Base-by-base conservation (phyloP, 2,888 invertebrate genomes). In the Pycnomerus fuliginosus region DNA sequence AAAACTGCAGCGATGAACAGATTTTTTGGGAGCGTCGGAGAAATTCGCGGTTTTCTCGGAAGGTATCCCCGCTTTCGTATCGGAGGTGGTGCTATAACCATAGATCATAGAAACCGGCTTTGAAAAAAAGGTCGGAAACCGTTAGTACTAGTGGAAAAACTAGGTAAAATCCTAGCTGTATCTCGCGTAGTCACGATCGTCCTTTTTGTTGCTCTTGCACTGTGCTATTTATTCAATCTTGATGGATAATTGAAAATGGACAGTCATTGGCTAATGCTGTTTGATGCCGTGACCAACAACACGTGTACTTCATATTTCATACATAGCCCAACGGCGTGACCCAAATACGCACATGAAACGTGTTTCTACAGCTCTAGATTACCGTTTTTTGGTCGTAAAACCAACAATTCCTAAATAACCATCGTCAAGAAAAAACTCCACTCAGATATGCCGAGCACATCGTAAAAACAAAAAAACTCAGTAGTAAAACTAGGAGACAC, bases 131-230 rank as follows among this genome's bases (percentile, higher is more conserved):
- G 33, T 44, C 22, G 32, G 33, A 42, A 54, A 55, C 57, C 55
- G 55, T 56, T 54, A 44, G 49, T 49, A 48, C 49, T 47, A 50
- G 53, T 44, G 53, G 50, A 56, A 52, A 55, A 57, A 58, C 53
- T 56, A 51, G 56, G 52, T 52, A 52, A 50, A 45, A 48, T 47
- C 44, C 10, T 58, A 57, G 56, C 58, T 54, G 56, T 58, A 57
- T 50, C 52, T 56, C 41, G 55, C 50, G 56, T 57, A 56, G 30
- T 48, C 48, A 48, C 48, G 48, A 48, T 43, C 48, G 35, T 38
- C 31, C 48, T 48, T 48, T 43, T 48, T 43, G 48, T 48, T 48
- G 48, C 42, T 47, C 45, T 30, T 24, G 12, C 31, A 13, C 37
- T 44, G 33, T 42, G 36, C 42, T 33, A 42, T 37, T 46, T 37